These are phyloP conservation scores for Hypotaenidia okinawae DNA, from an alignment of 2,797 vertebrate species.

Conservation along the genomic window DNA sequence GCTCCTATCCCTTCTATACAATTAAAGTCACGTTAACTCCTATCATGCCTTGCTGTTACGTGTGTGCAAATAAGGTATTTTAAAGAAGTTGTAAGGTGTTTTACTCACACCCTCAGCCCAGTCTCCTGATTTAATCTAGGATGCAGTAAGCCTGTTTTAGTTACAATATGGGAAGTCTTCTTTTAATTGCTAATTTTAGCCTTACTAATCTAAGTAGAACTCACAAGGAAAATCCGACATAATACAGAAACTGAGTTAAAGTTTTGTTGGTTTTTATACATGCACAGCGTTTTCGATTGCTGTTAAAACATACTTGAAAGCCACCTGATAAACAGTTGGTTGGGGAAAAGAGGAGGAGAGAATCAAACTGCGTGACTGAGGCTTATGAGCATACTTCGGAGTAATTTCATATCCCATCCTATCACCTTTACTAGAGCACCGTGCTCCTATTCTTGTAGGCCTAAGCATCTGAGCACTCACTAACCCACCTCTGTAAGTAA, in stretches of 20 bases:
- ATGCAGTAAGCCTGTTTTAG: background rate
- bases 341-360: background rate
- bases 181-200: conserved; percentile 12
- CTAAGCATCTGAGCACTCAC: background rate
- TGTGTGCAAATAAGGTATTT: background rate
- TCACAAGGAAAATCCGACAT: background rate
- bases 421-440: background rate
- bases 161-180: background rate
- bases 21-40: conserved; percentile 64
- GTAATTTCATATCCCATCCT: background rate
- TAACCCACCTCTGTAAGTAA: background rate
- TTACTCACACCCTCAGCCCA: background rate
- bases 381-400: background rate
- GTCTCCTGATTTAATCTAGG: background rate
- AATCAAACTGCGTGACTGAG: background rate
- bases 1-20: conserved; percentile 51
- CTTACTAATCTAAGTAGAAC: conserved; percentile 3
- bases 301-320: background rate
- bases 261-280: background rate
- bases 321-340: background rate
- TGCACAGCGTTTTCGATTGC: background rate
- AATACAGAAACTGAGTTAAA: background rate
- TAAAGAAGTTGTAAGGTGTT: background rate
- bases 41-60: background rate
- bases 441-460: background rate